Conservation (phyloP, 2,797 vertebrate genomes). For the Phoxinus dragarum region DNA sequence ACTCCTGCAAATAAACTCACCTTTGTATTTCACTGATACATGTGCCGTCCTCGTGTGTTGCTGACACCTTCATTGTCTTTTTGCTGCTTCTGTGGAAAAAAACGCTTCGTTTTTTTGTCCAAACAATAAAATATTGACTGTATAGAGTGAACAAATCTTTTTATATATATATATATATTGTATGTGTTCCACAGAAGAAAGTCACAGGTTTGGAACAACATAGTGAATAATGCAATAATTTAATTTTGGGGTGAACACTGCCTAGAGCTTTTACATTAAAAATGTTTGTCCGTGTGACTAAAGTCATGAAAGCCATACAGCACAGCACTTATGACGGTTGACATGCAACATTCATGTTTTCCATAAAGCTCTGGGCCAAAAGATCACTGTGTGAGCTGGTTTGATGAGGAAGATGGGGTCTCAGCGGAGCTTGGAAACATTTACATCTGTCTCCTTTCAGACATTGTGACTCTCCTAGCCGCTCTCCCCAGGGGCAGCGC, state of each 20-base stretch:
- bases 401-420: neutral
- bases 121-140: neutral
- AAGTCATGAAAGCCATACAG: neutral
- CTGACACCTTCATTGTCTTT: neutral
- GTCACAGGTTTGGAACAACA: neutral
- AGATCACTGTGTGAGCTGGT: neutral
- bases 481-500: slow-evolving; percentile 17
- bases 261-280: neutral
- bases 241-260: neutral
- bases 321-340: slow-evolving; percentile 17
- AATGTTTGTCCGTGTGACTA: neutral
- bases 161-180: neutral
- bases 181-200: neutral
- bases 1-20: too few relatives aligned
- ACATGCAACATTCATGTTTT: slow-evolving; percentile 26
- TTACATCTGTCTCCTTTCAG: slow-evolving; percentile 1
- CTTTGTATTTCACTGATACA: too few relatives aligned
- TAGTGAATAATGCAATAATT: neutral
- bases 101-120: too few relatives aligned
- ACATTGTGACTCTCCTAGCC: neutral
- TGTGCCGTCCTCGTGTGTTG: too few relatives aligned
- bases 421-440: slow-evolving; percentile 2
- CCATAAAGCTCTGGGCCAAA: slow-evolving; percentile 10
- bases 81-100: neutral
- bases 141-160: neutral